Evolutionary conservation across 2,113 vertebrate genomes (phyloP), one percentile per base, ranked within the genome.

Genomic region (Lepus americanus): DNA sequence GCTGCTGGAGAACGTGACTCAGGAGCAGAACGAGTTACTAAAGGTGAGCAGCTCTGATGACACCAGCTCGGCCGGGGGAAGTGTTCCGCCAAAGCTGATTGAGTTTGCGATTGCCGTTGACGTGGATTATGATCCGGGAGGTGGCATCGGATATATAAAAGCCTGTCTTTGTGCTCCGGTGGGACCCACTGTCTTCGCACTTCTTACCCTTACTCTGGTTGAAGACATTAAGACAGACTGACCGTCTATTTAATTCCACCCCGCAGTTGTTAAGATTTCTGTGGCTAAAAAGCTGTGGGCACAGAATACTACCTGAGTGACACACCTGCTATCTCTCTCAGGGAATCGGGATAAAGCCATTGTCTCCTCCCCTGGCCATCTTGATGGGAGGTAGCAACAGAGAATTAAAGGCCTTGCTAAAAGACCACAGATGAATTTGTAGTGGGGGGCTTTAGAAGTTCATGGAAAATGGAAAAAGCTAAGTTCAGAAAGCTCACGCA

Each of bases 1-100:
- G 88, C 98, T 98, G 39, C 96, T 99, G 93, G 99, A 99, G 97
- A 98, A 99, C 97, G 98, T 99, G 63, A 98, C 98, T 49, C 97
- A 97, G 74, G 97, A 99, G 73, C 99, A 99, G 92, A 98, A 97
- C 10, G 77, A 97, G 5, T 92, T 98, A 22, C 95, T 99, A 80
- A 98, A 99, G 99, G 99, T 99, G 97, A 97, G 94, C 12, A 0
- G 23, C 70, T 84, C 29, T 22, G 22, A 61, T 44, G 31, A 70
- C 6, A 77, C 49, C 51, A 70, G 23, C 44, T 66, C 53, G 36
- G 1, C 76, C 5, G 9, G 11, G 63, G 33, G 63, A 77, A 79
- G 66, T 1, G 1, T 59, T 93, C 39, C 29, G 19, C 31, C 79
- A 36, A 90, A 88, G 19, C 22, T 51, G 14, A 3, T 85, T 36